Conservation (phyloP, 1,140 invertebrate genomes). For the Helicoverpa armigera region DNA sequence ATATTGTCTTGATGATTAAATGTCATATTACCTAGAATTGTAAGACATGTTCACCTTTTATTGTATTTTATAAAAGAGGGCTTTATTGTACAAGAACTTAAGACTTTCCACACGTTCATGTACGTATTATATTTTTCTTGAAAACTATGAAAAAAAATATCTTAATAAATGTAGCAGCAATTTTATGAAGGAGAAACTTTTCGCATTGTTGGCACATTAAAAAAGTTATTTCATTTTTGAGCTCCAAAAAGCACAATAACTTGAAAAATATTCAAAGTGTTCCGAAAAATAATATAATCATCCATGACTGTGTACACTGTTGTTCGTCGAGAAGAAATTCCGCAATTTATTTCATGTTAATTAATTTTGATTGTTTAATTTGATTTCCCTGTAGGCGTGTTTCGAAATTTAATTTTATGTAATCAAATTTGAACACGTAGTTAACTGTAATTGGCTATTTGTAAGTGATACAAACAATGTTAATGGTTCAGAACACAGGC, state of each 20-base stretch:
- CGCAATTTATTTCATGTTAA: conserved; percentile 25
- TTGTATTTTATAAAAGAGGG: too few species aligned
- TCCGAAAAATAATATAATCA: not conserved
- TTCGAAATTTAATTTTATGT: not conserved
- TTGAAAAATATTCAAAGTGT: not conserved
- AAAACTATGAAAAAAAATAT: too few species aligned
- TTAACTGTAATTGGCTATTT: conserved; percentile 1
- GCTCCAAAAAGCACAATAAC: not conserved
- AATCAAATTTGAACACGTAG: not conserved
- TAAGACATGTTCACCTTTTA: too few species aligned
- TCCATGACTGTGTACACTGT: conserved; percentile 7
- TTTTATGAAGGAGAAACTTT: conserved; percentile 12
- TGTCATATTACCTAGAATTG: too few species aligned
- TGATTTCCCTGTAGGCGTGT: not conserved
- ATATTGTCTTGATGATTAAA: too few species aligned
- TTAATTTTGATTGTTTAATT: conserved; percentile 33
- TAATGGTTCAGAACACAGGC: not conserved
- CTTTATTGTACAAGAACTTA: too few species aligned
- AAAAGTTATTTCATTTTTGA: conserved; percentile 11
- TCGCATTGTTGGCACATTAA: conserved; percentile 8
- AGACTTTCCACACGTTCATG: too few species aligned
- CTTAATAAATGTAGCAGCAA: not conserved
- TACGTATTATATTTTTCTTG: too few species aligned
- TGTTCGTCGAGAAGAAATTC: conserved; percentile 17
- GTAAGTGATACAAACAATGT: not conserved